Evolutionary conservation across 1,140 invertebrate genomes (phyloP).

Genomic region (Orussus abietinus): DNA sequence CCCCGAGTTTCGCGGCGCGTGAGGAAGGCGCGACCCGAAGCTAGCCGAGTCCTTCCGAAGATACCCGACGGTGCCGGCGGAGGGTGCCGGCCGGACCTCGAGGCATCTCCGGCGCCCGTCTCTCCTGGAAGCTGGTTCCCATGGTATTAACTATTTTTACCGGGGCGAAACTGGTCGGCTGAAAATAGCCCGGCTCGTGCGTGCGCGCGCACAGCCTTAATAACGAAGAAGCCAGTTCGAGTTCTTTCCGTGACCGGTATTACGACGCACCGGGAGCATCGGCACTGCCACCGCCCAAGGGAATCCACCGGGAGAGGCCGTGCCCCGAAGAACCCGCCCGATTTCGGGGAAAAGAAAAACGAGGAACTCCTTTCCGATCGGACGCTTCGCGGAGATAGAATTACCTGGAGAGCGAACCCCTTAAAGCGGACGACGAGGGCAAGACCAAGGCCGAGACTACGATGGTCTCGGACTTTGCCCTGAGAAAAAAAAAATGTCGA

Average conservation of each 20-base stretch:
- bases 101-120: background rate
- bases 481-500: no score
- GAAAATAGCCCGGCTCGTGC: slow-evolving; percentile 6
- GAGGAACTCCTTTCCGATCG: background rate
- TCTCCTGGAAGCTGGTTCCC: slow-evolving; percentile 7
- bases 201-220: background rate
- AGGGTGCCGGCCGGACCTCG: no score
- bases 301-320: background rate
- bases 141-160: slow-evolving; percentile 10
- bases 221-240: background rate
- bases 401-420: no score
- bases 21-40: no score
- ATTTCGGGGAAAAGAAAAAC: background rate
- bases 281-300: background rate
- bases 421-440: no score
- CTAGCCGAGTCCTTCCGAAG: no score
- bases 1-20: no score
- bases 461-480: no score
- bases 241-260: background rate
- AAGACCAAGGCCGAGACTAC: no score
- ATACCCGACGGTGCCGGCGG: no score
- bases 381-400: no score
- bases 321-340: background rate
- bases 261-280: background rate
- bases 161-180: slow-evolving; percentile 5